Conservation (phyloP, 2,888 invertebrate species). For the Tetramorium bicarinatum region DNA sequence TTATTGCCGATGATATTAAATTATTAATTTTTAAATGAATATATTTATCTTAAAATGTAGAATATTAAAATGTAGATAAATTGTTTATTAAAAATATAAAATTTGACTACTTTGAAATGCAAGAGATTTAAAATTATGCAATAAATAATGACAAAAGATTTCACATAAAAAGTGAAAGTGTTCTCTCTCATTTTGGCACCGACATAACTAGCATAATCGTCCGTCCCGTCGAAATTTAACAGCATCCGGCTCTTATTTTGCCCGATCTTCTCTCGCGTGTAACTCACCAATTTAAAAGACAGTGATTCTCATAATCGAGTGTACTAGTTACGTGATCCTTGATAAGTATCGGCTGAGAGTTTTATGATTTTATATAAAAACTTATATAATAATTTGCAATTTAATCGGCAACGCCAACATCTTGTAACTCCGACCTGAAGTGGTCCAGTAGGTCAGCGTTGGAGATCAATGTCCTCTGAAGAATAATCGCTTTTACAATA, state of each 20-base stretch:
- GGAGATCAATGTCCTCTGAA: conserved; percentile 10
- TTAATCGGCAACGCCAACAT: background rate
- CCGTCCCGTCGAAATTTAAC: conserved; percentile 48
- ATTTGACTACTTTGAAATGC: background rate
- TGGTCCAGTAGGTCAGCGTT: background rate
- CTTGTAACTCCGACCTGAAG: background rate
- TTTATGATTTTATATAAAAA: background rate
- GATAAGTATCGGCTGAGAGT: background rate
- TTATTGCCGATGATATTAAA: background rate
- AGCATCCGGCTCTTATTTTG: conserved; percentile 55
- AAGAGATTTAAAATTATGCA: background rate
- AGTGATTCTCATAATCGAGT: background rate
- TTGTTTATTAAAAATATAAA: background rate
- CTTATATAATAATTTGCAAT: background rate
- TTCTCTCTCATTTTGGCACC: background rate
- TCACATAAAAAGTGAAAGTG: conserved; percentile 67
- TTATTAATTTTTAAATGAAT: background rate
- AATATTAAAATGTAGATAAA: background rate
- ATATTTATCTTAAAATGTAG: background rate
- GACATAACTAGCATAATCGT: conserved; percentile 39
- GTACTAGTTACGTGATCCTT: background rate
- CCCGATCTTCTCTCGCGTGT: background rate
- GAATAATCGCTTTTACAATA: background rate
- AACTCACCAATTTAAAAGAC: background rate
- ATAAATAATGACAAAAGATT: conserved; percentile 24